A percentile compares a stretch with the other conserved stretches of the same genome.
Conservation (phyloP, 2,888 invertebrate genomes). For the Acholoe squamosa region DNA sequence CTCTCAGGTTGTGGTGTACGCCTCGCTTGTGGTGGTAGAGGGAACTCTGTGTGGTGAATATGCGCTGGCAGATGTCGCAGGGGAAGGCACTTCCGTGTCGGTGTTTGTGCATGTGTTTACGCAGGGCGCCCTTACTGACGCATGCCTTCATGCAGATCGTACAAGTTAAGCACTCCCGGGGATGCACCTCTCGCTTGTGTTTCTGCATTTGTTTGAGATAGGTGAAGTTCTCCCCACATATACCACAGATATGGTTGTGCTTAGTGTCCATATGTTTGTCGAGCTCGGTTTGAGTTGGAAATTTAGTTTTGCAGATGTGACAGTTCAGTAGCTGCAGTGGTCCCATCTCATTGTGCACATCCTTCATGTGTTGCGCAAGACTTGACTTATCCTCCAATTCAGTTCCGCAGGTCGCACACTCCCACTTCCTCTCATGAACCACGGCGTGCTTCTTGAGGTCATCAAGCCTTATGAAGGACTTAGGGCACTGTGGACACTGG, state of each 20-base stretch:
- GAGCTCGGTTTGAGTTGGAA: slow-evolving; percentile 45
- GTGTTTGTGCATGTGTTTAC: slow-evolving; percentile 66
- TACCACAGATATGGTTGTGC: slow-evolving; percentile 63
- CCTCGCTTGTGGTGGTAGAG: slow-evolving; percentile 78
- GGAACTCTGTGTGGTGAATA: slow-evolving; percentile 75
- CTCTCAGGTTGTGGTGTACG: slow-evolving; percentile 73
- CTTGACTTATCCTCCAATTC: not conserved
- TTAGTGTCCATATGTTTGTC: slow-evolving; percentile 47
- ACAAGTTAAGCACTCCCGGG: slow-evolving; percentile 50
- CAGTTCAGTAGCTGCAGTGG: slow-evolving; percentile 25
- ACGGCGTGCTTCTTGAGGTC: slow-evolving; percentile 54
- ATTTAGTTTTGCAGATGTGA: slow-evolving; percentile 38
- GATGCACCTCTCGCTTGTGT: slow-evolving; percentile 45
- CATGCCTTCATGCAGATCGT: slow-evolving; percentile 59
- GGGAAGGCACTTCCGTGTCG: slow-evolving; percentile 17
- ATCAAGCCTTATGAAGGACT: slow-evolving; percentile 23
- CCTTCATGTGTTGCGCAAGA: slow-evolving; percentile 30
- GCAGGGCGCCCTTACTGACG: slow-evolving; percentile 60
- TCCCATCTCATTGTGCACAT: slow-evolving; percentile 31
- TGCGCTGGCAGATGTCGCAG: slow-evolving; percentile 78
- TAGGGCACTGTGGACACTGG: slow-evolving; percentile 44
- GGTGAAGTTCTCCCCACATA: slow-evolving; percentile 63
- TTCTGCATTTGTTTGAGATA: slow-evolving; percentile 36
- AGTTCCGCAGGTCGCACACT: slow-evolving; percentile 43
- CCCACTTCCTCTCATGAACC: slow-evolving; percentile 42